Base-by-base conservation (phyloP, 2,888 invertebrate species). In the Tyria jacobaeae region DNA sequence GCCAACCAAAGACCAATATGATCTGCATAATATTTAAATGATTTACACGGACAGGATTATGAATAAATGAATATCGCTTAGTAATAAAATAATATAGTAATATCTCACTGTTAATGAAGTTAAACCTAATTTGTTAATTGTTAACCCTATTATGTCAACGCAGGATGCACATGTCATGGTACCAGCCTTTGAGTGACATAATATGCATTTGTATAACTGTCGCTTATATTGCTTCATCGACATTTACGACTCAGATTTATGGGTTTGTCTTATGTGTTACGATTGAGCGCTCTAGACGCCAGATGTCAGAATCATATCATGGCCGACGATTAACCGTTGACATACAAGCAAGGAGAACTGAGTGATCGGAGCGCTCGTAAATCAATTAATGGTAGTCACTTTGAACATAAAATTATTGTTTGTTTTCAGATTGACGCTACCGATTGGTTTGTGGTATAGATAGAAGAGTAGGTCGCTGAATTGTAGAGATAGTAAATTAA, bases 401-500 rank as follows among this genome's bases (percentile, higher is more conserved):
- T 76, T 67, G 69, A 70, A 74, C 57, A 74, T 77, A 74, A 75
- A 66, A 78, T 72, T 65, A 71, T 68, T 66, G 73, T 69, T 74
- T 72, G 71, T 75, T 57, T 54, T 50, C 68, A 70, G 66, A 73
- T 69, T 65, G 66, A 64, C 64, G 66, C 62, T 71, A 35, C 67
- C 62, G 66, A 72, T 71, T 35, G 60, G 60, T 65, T 73, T 72
- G 73, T 70, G 66, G 69, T 70, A n/a, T n/a, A n/a, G 58, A 66
- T 62, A 65, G n/a, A n/a, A n/a, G 84, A 82, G 79, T 86, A 79
- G 89, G 88, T 83, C 87, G 84, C 62, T 62, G 68, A 76, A 71
- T 81, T 73, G 73, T 25, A 25, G 21, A 9, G 76, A 67, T 66
- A 57, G 59, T 57, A 87, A 85, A 66, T 88, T 68, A 85, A 82